Percentiles rank a stretch among this genome's conserved stretches.
phyloP scores from a whole-genome alignment of 2,888 invertebrate species.

The Parthenolecanium corni region DNA sequence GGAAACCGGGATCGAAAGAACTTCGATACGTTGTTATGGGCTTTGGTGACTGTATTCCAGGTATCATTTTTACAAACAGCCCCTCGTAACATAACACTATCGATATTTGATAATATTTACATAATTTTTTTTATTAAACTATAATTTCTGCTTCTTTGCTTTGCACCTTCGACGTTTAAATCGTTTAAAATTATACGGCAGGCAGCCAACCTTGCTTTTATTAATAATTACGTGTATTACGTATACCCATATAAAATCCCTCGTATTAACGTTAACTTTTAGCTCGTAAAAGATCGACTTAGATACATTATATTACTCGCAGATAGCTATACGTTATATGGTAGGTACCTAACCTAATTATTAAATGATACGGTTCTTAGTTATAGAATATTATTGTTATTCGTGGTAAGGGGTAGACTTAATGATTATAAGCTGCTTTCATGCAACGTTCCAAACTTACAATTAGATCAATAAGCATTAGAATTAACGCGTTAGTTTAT shows the following conservation, averaged over 20 bases:
- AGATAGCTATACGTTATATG: too few relatives aligned
- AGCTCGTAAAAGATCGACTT: too few relatives aligned
- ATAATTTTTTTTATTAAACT: background rate
- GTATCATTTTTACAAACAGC: conserved; percentile 43
- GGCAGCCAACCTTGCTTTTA: conserved; percentile 21
- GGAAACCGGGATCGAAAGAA: conserved; percentile 73
- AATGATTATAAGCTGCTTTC: too few relatives aligned
- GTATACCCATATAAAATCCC: background rate
- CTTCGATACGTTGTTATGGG: conserved; percentile 97
- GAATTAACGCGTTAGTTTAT: too few relatives aligned
- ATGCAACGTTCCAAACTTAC: too few relatives aligned
- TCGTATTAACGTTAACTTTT: background rate
- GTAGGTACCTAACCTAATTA: too few relatives aligned
- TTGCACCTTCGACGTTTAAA: conserved; percentile 16
- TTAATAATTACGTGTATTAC: background rate
- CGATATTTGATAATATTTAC: conserved; percentile 1
- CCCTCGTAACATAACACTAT: conserved; percentile 21
- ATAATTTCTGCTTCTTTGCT: conserved; percentile 22
- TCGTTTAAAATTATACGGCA: background rate
- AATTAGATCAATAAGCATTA: too few relatives aligned
- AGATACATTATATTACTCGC: too few relatives aligned
- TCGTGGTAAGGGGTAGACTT: too few relatives aligned
- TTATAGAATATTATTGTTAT: too few relatives aligned
- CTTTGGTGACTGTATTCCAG: conserved; percentile 97
- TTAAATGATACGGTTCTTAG: too few relatives aligned